Evolutionary conservation across 1,140 invertebrate species (phyloP), one percentile per base, ranked within the genome.

Genomic region (Pomacea maculata): DNA sequence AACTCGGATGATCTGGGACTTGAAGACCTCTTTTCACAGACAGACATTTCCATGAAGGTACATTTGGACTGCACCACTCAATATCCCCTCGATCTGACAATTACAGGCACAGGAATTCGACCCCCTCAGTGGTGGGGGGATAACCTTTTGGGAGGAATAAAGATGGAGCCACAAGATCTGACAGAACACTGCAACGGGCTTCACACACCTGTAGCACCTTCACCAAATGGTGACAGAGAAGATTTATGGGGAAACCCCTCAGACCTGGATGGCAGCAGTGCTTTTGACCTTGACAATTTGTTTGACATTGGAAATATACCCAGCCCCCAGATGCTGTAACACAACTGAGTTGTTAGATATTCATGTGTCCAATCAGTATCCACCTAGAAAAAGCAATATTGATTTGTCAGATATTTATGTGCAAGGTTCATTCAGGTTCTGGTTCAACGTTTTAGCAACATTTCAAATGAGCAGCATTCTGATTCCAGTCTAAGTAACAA

Each of bases 51-150:
- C 77, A 78, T 81, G 68, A 78, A 84, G 61, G 72, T 85, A 52
- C 85, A 86, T 17, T 14, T 87, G 45, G 88, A 89, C 80, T 87
- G 86, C 70, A 85, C 85, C 29, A 89, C 83, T 72, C 86, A 85
- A 72, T 82, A 87, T 80, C 88, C 88, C 45, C 79, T 90, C 61
- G 89, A 89, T 82, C 82, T 91, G 54, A 87, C 89, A 34, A 87
- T 91, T 17, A 87, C 88, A 25, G 91, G 90, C 25, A 85, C 85
- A 14, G 83, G 85, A 19, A 88, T 91, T 64, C 80, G 87, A 75
- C 85, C 89, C n/a, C 88, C 90, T 8, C 85, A 89, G 45, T 90
- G 91, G 90, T 91, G 91, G 91, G 80, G 71, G 14, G 89, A 90
- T 19, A 78, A 84, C 83, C 79, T 82, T 85, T 14, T 87, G 84